Conservation (phyloP, 2,888 invertebrate genomes). For the Drosophila paramelanica region DNA sequence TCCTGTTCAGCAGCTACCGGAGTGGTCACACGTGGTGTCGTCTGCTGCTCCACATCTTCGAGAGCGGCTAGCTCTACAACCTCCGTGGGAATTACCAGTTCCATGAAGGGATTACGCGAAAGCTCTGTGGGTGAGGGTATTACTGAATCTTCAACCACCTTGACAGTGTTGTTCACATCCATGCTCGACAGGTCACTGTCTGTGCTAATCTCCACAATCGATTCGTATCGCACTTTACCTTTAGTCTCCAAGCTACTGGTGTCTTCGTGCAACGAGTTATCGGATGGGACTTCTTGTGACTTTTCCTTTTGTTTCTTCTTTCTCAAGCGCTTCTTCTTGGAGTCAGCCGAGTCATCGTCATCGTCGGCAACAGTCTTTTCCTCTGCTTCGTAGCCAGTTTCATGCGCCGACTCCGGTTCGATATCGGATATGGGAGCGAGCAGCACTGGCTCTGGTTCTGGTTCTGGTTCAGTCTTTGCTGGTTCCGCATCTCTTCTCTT, state of each 20-base stretch:
- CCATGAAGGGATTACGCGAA: conserved; percentile 86
- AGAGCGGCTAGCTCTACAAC: conserved; percentile 84
- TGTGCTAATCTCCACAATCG: conserved; percentile 84
- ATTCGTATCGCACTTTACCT: conserved; percentile 75
- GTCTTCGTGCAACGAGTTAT: conserved; percentile 83
- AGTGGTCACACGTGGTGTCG: conserved; percentile 85
- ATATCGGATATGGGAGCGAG: conserved; percentile 51
- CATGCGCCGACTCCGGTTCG: conserved; percentile 84
- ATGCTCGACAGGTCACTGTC: conserved; percentile 85
- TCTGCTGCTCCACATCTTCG: conserved; percentile 87
- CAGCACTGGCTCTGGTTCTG: conserved; percentile 75
- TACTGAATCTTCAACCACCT: conserved; percentile 89
- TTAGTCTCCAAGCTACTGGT: conserved; percentile 73
- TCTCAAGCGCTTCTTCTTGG: conserved; percentile 83
- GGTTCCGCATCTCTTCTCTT: conserved; percentile 86
- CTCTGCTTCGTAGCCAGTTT: conserved; percentile 90
- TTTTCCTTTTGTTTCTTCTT: conserved; percentile 86
- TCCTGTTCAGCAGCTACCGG: conserved; percentile 53
- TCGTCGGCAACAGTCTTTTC: conserved; percentile 87
- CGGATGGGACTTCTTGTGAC: conserved; percentile 81
- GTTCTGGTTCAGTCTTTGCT: conserved; percentile 25
- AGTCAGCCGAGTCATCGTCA: conserved; percentile 75
- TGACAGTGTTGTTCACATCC: conserved; percentile 87
- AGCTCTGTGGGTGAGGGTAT: conserved; percentile 87
- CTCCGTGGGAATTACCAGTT: conserved; percentile 85